Evolutionary conservation across 2,888 invertebrate genomes (phyloP), one percentile per base, ranked within the genome.

Genomic region (Epirrhoe alternata): DNA sequence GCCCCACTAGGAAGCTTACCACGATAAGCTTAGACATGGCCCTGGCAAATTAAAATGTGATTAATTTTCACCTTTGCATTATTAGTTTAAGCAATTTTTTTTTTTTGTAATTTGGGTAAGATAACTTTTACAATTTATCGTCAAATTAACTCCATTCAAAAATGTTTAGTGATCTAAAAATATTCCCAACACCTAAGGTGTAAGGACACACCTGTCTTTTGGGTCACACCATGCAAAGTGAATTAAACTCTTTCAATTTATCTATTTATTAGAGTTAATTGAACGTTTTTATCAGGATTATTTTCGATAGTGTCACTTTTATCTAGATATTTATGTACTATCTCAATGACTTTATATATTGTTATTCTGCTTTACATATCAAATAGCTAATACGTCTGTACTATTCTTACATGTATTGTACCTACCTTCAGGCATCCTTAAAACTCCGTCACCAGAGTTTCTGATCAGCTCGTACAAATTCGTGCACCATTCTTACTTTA

Each of bases 1-100:
- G 58, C 12, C 81, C 84, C 78, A 81, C 77, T 47, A 90, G 47
- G 5, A 85, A 17, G 2, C 80, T 71, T 71, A 88, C 68, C 66
- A 76, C 78, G 16, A 71, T 61, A 12, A 82, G 51, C 24, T 72
- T 66, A 7, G 72, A 66, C 89, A 88, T 89, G 63, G 35, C 75
- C 72, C 84, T 85, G 68, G 7, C 5, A 47, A 72, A 84, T 82
- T 57, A 14, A 49, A 53, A 42, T 7, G 4, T 2, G 12, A 12
- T 42, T 42, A 42, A 42, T 42, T 42, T 42, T 12, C 12, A 42
- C 38, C 38, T 42, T 12, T 42, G 12, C 38, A 42, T 12, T 4
- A 24, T 24, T 24, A 24, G 3, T 24, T 24, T 24, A 24, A 24
- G 24, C 1, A 3, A 24, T 24, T 1, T 24, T 24, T 24, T 24